phyloP scores from a whole-genome alignment of 2,113 vertebrate species.

The Turnix velox region DNA sequence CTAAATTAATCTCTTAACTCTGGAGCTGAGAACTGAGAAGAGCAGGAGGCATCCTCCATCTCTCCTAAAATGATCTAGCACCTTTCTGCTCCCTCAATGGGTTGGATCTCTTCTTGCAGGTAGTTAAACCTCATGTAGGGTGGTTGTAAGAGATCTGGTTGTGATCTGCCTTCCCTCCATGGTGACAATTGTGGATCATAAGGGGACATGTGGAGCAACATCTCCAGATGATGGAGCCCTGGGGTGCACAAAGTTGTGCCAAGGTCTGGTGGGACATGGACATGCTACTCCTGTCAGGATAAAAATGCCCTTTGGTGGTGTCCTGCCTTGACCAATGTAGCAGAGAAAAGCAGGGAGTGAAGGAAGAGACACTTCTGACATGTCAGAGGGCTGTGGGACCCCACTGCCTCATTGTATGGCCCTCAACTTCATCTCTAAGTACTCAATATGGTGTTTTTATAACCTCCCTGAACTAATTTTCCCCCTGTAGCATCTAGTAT shows the following conservation, averaged over 20 bases:
- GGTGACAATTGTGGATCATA: neutral
- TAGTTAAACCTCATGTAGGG: neutral
- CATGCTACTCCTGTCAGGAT: neutral
- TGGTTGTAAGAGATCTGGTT: neutral
- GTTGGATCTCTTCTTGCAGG: neutral
- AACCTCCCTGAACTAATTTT: neutral
- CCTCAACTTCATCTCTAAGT: neutral
- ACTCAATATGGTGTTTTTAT: neutral
- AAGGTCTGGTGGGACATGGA: neutral
- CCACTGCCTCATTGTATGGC: neutral
- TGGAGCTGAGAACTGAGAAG: neutral
- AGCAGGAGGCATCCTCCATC: neutral
- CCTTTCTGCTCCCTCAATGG: neutral
- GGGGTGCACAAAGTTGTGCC: neutral
- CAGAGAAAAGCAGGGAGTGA: neutral
- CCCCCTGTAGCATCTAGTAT: neutral
- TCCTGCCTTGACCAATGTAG: neutral
- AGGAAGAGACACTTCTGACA: neutral
- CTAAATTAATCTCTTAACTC: neutral
- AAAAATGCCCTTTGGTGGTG: neutral
- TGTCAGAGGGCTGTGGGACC: neutral
- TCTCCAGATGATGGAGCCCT: accelerated
- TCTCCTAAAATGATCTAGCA: neutral
- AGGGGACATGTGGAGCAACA: neutral
- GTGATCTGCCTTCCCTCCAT: neutral